phyloP scores from a whole-genome alignment of 2,797 vertebrate species.

The Picus viridis region DNA sequence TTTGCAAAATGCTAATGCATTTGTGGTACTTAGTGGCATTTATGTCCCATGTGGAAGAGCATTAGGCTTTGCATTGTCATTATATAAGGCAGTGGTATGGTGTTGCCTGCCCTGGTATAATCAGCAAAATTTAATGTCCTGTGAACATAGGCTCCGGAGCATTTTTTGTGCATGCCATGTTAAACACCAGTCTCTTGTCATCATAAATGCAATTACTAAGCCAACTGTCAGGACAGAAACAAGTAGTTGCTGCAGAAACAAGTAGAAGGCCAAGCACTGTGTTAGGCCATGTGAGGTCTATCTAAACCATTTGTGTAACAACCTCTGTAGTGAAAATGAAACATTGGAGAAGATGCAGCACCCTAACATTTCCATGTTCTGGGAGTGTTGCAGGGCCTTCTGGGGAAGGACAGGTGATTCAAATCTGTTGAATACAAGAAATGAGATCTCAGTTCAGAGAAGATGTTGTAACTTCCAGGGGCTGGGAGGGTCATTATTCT shows the following conservation, averaged over 20 bases:
- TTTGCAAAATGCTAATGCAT: no score
- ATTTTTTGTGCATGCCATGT: background rate
- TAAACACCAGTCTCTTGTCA: background rate
- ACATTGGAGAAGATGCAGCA: background rate
- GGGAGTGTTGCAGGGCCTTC: background rate
- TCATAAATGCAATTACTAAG: background rate
- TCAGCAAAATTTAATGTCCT: no score
- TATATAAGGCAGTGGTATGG: no score
- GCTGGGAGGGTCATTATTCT: fast-evolving
- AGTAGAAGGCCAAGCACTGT: background rate
- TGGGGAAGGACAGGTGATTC: background rate
- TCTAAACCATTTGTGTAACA: background rate
- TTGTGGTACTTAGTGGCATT: no score
- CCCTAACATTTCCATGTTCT: background rate
- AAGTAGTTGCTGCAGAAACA: background rate
- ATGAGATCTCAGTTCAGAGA: background rate
- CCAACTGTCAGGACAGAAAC: background rate
- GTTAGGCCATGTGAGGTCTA: background rate
- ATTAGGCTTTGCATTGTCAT: no score
- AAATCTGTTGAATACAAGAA: background rate
- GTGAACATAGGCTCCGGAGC: background rate
- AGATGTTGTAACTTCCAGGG: background rate
- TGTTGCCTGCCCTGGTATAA: no score
- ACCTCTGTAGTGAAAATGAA: background rate
- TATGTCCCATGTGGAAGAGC: no score